Base-by-base conservation (phyloP, 2,113 vertebrate species). In the Entomyzon cyanotis region DNA sequence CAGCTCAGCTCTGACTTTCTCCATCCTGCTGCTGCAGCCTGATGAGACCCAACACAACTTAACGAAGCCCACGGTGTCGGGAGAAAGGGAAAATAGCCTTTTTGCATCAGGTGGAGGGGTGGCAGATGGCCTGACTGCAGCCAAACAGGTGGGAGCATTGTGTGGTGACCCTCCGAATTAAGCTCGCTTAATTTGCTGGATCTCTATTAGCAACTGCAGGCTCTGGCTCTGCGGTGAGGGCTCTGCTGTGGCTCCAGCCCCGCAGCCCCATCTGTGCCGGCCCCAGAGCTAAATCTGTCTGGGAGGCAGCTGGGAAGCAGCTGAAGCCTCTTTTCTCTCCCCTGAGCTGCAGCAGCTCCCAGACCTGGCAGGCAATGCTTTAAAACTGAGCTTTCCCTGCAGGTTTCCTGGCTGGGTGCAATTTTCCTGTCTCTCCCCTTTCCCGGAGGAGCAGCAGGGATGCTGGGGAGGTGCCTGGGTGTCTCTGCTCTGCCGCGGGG, bases 121-220 rank as follows among this genome's bases (percentile, higher is more conserved):
- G 90, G 77, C 98, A 98, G 97, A 98, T 98, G 98, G 98, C 49
- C 39, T 94, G 93, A 94, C 62, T 37, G 19, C 67, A 7, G 88
- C 80, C 44, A 49, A 91, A 91, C 98, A 97, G 98, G 98, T 98
- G 97, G 97, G 71, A 88, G 87, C 96, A 94, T 97, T 98, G 98
- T 97, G 96, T 13, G 91, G 62, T 71, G 94, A 94, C 96, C 63
- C 74, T 84, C 92, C 60, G 47, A 94, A 97, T 96, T 95, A 96
- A 95, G 93, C 83, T 42, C 81, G 93, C 87, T 94, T 97, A 97
- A 98, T 98, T 97, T 97, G 97, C 94, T 77, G 4, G 21, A 62
- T 87, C 97, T 97, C 95, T 92, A 79, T 96, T 91, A 92, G 96
- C 96, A 96, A 96, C 96, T 94, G 41, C 84, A 65, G 64, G 42